Conservation (phyloP, 2,113 vertebrate species). For the Caranx ignobilis region DNA sequence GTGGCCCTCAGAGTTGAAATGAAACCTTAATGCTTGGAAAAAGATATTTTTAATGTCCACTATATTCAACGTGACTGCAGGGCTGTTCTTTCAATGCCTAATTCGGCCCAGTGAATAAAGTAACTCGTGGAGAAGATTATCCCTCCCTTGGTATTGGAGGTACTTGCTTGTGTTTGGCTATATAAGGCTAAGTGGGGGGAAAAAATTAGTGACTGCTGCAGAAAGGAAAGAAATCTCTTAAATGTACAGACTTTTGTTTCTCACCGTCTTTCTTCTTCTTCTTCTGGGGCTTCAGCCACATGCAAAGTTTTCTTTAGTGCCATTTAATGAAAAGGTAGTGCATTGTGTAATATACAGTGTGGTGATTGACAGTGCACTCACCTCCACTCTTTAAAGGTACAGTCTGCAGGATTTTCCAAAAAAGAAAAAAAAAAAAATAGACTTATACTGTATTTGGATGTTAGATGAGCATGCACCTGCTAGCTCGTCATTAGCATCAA, state of each 20-base stretch:
- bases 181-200: neutral
- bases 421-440: too few relatives aligned
- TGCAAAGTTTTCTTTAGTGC: neutral
- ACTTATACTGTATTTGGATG: too few relatives aligned
- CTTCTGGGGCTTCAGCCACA: neutral
- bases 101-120: slow-evolving; percentile 6
- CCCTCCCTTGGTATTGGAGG: too few relatives aligned
- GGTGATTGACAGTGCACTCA: neutral
- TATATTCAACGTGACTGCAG: neutral
- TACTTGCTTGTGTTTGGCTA: neutral
- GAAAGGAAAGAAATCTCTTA: neutral
- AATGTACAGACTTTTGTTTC: neutral
- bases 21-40: neutral
- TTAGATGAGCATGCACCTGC: too few relatives aligned
- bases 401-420: too few relatives aligned
- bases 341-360: neutral
- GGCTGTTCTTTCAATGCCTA: neutral
- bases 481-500: too few relatives aligned
- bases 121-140: neutral
- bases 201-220: neutral
- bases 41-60: slow-evolving; percentile 5
- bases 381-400: neutral
- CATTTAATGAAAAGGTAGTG: neutral
- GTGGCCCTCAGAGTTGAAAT: neutral
- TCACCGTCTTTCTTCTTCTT: neutral